Evolutionary conservation across 2,797 vertebrate genomes (phyloP).

Genomic region (Netta rufina): DNA sequence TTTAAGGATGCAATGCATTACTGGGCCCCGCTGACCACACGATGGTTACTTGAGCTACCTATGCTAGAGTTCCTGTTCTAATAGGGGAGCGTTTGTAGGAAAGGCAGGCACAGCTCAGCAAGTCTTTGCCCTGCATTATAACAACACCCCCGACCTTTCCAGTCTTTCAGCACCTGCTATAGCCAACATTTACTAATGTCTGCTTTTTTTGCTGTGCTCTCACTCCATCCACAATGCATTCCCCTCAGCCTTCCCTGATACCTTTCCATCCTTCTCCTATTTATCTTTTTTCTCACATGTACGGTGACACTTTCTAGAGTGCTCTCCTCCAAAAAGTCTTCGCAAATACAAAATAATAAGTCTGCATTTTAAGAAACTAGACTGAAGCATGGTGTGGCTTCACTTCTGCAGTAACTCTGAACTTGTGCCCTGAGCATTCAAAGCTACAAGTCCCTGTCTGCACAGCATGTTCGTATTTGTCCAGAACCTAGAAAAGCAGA

Average conservation of each 20-base stretch:
- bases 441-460: not conserved
- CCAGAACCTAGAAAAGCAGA: not conserved
- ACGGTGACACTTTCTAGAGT: not conserved
- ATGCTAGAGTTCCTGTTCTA: not conserved
- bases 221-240: not conserved
- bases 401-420: not conserved
- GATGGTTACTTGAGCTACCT: not conserved
- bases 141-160: fast-evolving
- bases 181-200: not conserved
- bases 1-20: not conserved
- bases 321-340: not conserved
- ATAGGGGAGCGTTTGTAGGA: not conserved
- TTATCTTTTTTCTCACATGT: not conserved
- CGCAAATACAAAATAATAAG: not conserved
- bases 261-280: not conserved
- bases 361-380: not conserved
- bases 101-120: not conserved
- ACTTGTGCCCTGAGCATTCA: not conserved
- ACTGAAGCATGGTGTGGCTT: not conserved
- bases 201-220: not conserved
- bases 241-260: not conserved
- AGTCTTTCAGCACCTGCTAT: not conserved
- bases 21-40: not conserved
- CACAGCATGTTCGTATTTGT: not conserved
- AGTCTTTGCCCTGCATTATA: not conserved